Evolutionary conservation across 2,113 vertebrate species (phyloP), one percentile per base, ranked within the genome.

Genomic region (Myrmophylax atrothorax): DNA sequence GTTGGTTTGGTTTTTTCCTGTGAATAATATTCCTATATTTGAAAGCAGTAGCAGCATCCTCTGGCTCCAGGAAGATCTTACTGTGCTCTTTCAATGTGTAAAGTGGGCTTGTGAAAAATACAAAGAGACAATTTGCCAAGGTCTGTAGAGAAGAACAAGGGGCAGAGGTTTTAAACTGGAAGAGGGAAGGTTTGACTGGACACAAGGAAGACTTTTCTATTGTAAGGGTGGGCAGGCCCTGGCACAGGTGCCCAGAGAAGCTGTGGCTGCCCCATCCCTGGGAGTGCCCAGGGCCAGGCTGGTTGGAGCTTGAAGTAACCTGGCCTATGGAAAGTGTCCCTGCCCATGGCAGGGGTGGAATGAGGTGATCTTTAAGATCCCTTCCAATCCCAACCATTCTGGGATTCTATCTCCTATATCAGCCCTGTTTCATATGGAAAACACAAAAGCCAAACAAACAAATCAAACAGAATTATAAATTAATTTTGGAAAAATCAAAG

Each of bases 241-340:
- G 70, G 50, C 4, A 10, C 38, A 55, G 55, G 18, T 69, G 13
- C 9, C 26, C 77, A 69, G 60, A 47, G 64, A 1, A 50, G 46
- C 3, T 60, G 64, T 16, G 52, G 58, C 3, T 66, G 40, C 23
- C 16, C 37, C 53, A 17, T 24, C 60, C 12, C 62, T 92, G 77
- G 33, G 0, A 42, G 24, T 14, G 35, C 1, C 37, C 78, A 17
- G 38, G 5, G 15, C 1, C 78, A 69, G 73, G 49, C 0, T 77
- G 44, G 63, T 46, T 0, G 0, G 33, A 53, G 29, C 18, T 83
- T 10, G 17, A 40, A 55, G 26, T 35, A 7, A 0, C 9, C 35
- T 68, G 63, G 3, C 7, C 9, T 1, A 4, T 8, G 38, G 14
- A 0, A 73, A 15, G 1, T 12, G 66, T 19, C 52, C 42, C 72